Base-by-base conservation (phyloP, 2,888 invertebrate species). In the Drosophila nr. fundita region DNA sequence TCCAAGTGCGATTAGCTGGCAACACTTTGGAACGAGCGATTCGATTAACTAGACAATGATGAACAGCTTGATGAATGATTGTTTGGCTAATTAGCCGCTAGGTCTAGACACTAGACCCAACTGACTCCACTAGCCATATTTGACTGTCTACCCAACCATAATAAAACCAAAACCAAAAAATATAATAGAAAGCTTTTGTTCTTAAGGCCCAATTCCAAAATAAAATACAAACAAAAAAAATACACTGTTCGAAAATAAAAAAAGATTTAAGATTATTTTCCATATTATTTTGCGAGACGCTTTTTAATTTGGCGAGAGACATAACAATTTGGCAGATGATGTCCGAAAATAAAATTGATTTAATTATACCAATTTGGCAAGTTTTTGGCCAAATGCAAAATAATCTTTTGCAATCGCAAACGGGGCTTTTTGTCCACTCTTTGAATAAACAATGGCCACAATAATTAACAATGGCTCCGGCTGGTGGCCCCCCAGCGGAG, bases 31-130 rank as follows among this genome's bases (percentile, higher is more conserved):
- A 59, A 49, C 68, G 21, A 34, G 21, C n/a, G 34, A 49, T 50
- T 21, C 61, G 61, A 70, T 70, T 68, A 59, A 30, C 21, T 45
- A 58, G 58, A 52, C 67, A 52, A 52, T 67, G 58, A 66, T 57
- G 49, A 49, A 67, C 49, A 40, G 50, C 32, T 18, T n/a, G 38
- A 76, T 62, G 54, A 62, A 62, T 66, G 58, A 76, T 71, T 75
- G 40, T 34, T 61, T 24, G 21, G 18, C 27, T 15, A 49, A 59
- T 50, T 49, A 49, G 48, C 45, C 24, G 15, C 53, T 53, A 42
- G 30, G 45, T 36, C 21, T 49, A 49, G 8, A 48, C 40, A 11
- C 30, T 32, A n/a, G 45, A 38, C 27, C 15, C 36, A 15, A 42
- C 21, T 30, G 34, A 32, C 24, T 15, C 29, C 6, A 42, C 29